Base-by-base conservation (phyloP, 2,797 vertebrate species). In the Pseudochromis fuscus region DNA sequence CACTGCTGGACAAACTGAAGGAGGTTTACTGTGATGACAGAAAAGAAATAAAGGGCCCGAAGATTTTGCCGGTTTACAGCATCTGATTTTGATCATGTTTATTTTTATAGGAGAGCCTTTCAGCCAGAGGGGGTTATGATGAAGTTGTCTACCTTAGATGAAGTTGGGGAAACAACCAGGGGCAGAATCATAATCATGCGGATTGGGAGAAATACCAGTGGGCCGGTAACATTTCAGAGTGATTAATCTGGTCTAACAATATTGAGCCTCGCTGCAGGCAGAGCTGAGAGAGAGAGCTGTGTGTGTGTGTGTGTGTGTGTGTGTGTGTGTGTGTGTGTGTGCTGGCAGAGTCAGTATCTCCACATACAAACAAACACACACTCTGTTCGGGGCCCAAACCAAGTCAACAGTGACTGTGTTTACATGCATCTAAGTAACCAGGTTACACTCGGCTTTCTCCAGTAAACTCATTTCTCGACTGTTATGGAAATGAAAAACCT, bases 211-310 rank as follows among this genome's bases (percentile, higher is more conserved):
- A 49, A 50, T 57, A 64, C 63, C 30, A 16, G 4, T 56, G 63
- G 56, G 42, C 73, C 11, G 9, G 45, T 30, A 79, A 61, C 55
- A 15, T 71, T 62, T 65, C 59, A 55, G 31, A 52, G 31, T 42
- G 42, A 85, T 75, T 62, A 63, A 64, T 44, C 37, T 23, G 10
- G 42, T 58, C 52, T 55, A 58, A 67, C 65, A 58, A 27, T 58
- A 56, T n/a, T 40, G 52, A 69, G 59, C 60, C 9, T 28, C 10
- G 37, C 76, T 71, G 42, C 65, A 61, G 67, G 45, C 51, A 44
- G 53, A 79, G 31, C 51, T 56, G 27, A 67, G 18, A n/a, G n/a
- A n/a, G 19, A 19, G 18, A 37, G 40, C 45, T 44, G 33, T 16
- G n/a, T n/a, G n/a, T n/a, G n/a, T n/a, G n/a, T n/a, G n/a, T n/a